Evolutionary conservation across 37 sponge, comb jelly and placozoan genomes (phyloP).

Genomic region (Ephydatia muelleri): DNA sequence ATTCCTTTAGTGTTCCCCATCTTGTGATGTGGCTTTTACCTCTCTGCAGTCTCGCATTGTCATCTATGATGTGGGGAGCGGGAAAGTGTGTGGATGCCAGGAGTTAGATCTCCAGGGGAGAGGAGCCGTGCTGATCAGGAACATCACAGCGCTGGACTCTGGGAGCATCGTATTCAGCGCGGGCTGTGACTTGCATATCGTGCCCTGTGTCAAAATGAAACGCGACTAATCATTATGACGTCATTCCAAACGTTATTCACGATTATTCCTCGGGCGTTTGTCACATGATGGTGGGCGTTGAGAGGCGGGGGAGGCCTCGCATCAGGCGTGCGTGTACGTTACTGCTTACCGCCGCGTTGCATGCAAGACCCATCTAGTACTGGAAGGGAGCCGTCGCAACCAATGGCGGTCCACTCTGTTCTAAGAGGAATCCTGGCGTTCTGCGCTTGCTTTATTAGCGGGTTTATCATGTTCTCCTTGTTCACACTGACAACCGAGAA

Average conservation of each 20-base stretch:
- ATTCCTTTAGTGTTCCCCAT: too few relatives aligned
- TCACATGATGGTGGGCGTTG: background rate
- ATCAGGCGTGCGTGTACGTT: too few relatives aligned
- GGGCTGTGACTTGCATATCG: slow-evolving; percentile 49
- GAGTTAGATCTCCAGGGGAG: background rate
- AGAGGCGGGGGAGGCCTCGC: background rate
- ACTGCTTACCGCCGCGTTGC: too few relatives aligned
- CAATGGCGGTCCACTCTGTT: background rate
- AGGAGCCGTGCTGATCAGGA: slow-evolving; percentile 12
- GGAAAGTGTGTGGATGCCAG: slow-evolving; percentile 24
- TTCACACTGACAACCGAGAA: background rate
- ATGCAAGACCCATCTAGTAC: background rate
- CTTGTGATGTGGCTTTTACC: background rate
- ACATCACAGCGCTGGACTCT: slow-evolving; percentile 21
- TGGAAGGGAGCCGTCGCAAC: background rate
- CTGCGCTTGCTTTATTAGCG: background rate
- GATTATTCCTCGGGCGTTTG: background rate
- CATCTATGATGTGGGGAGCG: slow-evolving; percentile 26
- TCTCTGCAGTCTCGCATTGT: slow-evolving; percentile 19
- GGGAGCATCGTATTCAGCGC: slow-evolving; percentile 48
- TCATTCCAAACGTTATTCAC: slow-evolving; percentile 1
- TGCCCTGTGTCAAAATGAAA: slow-evolving; percentile 57
- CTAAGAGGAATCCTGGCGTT: background rate
- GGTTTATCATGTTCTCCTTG: background rate
- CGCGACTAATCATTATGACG: slow-evolving; percentile 21